A percentile compares a stretch with the other conserved stretches of the same genome.
Conservation (phyloP, 2,797 vertebrate genomes). For the Apogon talboti region DNA sequence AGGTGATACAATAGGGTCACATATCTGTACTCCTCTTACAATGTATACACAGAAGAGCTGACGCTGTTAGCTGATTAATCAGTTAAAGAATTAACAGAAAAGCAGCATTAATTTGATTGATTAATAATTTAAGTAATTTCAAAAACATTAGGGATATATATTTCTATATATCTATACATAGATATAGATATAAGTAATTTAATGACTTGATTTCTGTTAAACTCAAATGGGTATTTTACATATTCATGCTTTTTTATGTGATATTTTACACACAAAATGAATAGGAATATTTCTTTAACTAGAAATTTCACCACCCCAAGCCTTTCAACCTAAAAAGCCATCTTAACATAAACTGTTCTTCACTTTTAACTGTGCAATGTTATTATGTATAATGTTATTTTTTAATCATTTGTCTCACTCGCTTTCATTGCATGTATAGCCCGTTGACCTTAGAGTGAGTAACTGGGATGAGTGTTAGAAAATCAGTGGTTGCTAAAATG, state of each 20-base stretch:
- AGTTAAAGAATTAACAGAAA: too few relatives aligned
- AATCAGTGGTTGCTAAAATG: slow-evolving; percentile 10
- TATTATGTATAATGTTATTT: not conserved
- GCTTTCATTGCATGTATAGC: slow-evolving; percentile 6
- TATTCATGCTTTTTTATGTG: too few relatives aligned
- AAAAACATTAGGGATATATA: too few relatives aligned
- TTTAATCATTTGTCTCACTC: slow-evolving; percentile 1
- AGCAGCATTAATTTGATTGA: too few relatives aligned
- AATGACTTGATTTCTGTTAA: too few relatives aligned
- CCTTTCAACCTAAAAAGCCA: slow-evolving; percentile 2
- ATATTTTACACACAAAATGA: too few relatives aligned
- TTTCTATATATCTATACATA: too few relatives aligned
- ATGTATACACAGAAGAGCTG: not conserved
- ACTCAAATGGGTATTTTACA: too few relatives aligned
- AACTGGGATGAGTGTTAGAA: slow-evolving; percentile 6
- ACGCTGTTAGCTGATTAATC: not conserved
- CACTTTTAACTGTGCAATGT: not conserved
- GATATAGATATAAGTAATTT: too few relatives aligned
- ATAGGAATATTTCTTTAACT: too few relatives aligned
- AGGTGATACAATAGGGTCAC: slow-evolving; percentile 8
- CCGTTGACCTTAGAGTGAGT: slow-evolving; percentile 25
- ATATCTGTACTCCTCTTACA: slow-evolving; percentile 1
- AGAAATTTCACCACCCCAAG: too few relatives aligned
- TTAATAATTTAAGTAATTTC: too few relatives aligned
- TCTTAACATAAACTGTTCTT: slow-evolving; percentile 15